Conservation (phyloP, 2,113 vertebrate species). For the Equus przewalskii region DNA sequence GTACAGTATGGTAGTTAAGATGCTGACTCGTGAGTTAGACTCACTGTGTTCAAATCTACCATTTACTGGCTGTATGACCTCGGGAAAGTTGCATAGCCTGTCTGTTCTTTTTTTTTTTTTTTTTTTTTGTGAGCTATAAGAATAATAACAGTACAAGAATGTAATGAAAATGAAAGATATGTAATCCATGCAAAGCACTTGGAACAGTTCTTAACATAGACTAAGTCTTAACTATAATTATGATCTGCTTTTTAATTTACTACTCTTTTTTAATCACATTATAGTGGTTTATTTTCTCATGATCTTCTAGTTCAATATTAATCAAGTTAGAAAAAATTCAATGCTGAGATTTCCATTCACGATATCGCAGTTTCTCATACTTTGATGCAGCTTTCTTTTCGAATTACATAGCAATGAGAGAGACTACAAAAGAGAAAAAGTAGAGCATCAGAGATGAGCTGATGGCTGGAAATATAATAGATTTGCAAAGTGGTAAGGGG, state of each 20-base stretch:
- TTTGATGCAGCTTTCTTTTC: background rate
- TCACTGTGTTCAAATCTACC: background rate
- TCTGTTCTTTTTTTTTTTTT: background rate
- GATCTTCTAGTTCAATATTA: background rate
- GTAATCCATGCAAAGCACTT: background rate
- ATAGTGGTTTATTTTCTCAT: background rate
- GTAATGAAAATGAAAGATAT: background rate
- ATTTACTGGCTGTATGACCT: background rate
- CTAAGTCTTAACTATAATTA: background rate
- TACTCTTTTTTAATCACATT: background rate
- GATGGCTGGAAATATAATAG: background rate
- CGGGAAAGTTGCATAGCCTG: background rate
- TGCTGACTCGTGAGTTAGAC: background rate
- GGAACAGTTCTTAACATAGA: background rate
- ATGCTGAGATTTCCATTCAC: background rate
- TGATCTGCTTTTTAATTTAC: conserved; percentile 30
- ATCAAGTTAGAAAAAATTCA: conserved; percentile 46
- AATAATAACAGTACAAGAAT: background rate
- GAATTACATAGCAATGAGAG: background rate
- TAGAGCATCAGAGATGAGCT: background rate
- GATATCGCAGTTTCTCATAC: background rate
- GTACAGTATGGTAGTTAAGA: background rate
- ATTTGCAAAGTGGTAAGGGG: background rate
- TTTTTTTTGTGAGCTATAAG: background rate
- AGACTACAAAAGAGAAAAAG: background rate